Base-by-base conservation (phyloP, 2,888 invertebrate genomes). In the Phengaris alcon region DNA sequence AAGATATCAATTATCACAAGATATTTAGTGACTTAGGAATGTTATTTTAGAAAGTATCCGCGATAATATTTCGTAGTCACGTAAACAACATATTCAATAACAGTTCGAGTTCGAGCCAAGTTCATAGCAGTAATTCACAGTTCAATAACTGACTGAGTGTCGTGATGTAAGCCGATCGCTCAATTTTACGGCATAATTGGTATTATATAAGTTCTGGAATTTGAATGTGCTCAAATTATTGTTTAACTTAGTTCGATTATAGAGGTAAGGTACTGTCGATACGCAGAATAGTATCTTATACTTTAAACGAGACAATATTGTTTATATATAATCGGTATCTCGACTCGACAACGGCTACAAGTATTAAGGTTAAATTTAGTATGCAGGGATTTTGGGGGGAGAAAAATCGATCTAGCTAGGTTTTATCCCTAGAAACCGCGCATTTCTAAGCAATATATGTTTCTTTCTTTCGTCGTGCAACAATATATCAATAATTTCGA, bases 51-150 rank as follows among this genome's bases (percentile, higher is more conserved):
- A 64, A 64, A 64, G 64, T 64, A 10, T 59, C 13, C 13, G 10
- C 22, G 70, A 22, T 22, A 70, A 51, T 51, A 51, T 6, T 7
- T n/a, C n/a, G 15, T 70, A 51, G 48, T 15, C 70, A 70, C 70
- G 70, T 51, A 22, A 51, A 51, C 15, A 70, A 48, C 46, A 69
- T 69, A 48, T 59, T 15, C 59, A 59, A 59, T 46, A 22, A 22
- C 64, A 51, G 70, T 70, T 70, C 22, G 54, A 51, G 70, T 70
- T 70, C 22, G 54, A 72, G 10, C n/a, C 52, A 72, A 72, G 72
- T 72, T 72, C 72, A 72, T 72, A 72, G 54, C 72, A 54, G 72
- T 72, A 72, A 22, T 54, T 13, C 35, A 35, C 35, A 52, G 72
- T 72, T 72, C 54, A 72, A 54, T 52, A 72, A 35, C 72, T 72